Base-by-base conservation (phyloP, 2,888 invertebrate genomes). In the Stenoptilia bipunctidactyla region DNA sequence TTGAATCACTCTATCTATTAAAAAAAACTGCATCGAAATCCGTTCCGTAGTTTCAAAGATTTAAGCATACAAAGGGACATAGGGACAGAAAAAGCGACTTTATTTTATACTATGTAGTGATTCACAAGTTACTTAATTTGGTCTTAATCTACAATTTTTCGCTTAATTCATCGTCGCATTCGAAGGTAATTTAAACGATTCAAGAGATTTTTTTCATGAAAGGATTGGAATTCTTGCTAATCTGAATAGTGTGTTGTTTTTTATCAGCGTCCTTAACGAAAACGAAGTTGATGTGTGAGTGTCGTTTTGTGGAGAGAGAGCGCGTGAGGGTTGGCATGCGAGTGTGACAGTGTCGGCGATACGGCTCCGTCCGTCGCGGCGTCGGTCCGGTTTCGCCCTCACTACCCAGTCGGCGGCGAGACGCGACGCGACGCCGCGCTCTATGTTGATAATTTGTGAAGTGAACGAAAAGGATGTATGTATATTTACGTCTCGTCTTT, bases 401-500 rank as follows among this genome's bases (percentile, higher is more conserved):
- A 51, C 45, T 50, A n/a, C n/a, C n/a, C n/a, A n/a, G 43, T 46
- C 47, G 40, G 38, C 54, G 51, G 45, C 48, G 51, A 48, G 49
- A 48, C 52, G 51, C 56, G 58, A 53, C 55, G 58, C 49, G 53
- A 52, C 54, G 57, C 52, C 51, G 49, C 53, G 55, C 53, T 54
- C 52, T 53, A 60, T 74, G 74, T 74, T 76, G 75, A 77, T 77
- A 70, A 77, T 71, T 76, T 74, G 71, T 72, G 68, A 68, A 72
- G 73, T 58, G 75, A 72, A 73, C 64, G 79, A 82, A 73, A 80
- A 76, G 82, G 82, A 80, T 75, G 71, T 75, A 73, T 74, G 73
- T 79, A 82, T 82, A 79, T 79, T 69, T 79, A 73, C 72, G 74
- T 80, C 82, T 82, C 82, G 80, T 77, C 80, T 82, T 80, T 80